phyloP scores from a whole-genome alignment of 2,113 vertebrate genomes.

The Percopsis transmontana region DNA sequence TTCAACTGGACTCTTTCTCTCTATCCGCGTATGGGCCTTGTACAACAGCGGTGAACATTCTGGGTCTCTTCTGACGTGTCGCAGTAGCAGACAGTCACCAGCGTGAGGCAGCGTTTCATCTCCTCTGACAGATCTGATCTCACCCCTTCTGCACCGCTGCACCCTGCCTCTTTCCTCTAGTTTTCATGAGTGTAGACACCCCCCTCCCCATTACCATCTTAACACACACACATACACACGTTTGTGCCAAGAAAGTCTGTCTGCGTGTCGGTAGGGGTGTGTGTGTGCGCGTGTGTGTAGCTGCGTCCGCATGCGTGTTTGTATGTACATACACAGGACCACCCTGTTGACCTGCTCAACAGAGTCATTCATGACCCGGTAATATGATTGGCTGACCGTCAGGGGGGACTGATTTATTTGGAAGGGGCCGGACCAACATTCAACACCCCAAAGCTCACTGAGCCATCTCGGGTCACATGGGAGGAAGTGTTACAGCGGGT shows the following conservation, averaged over 20 bases:
- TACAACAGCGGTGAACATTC: background rate
- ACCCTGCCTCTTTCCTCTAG: background rate
- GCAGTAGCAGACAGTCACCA: constrained; percentile 55
- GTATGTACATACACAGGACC: constrained; percentile 9
- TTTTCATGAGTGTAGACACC: background rate
- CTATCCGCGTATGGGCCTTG: background rate
- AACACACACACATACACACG: constrained; percentile 11
- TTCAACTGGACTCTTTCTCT: background rate
- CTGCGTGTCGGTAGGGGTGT: background rate
- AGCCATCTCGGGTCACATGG: constrained; percentile 14
- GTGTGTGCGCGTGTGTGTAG: background rate
- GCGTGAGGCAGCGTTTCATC: constrained; percentile 71
- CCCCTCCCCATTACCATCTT: constrained; percentile 5
- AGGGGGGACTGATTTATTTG: constrained; percentile 30
- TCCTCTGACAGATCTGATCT: constrained; percentile 42
- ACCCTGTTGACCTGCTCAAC: constrained; percentile 20
- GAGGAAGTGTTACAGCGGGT: background rate
- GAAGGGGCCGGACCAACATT: constrained; percentile 5
- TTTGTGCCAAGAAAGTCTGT: constrained; percentile 13
- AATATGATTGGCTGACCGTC: constrained; percentile 33
- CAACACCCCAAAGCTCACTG: background rate
- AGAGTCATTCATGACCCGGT: constrained; percentile 32
- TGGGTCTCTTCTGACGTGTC: constrained; percentile 24
- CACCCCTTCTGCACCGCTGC: constrained; percentile 2
- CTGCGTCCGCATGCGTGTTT: constrained; percentile 3